Base-by-base conservation (phyloP, 2,888 invertebrate species). In the Rhingia campestris region DNA sequence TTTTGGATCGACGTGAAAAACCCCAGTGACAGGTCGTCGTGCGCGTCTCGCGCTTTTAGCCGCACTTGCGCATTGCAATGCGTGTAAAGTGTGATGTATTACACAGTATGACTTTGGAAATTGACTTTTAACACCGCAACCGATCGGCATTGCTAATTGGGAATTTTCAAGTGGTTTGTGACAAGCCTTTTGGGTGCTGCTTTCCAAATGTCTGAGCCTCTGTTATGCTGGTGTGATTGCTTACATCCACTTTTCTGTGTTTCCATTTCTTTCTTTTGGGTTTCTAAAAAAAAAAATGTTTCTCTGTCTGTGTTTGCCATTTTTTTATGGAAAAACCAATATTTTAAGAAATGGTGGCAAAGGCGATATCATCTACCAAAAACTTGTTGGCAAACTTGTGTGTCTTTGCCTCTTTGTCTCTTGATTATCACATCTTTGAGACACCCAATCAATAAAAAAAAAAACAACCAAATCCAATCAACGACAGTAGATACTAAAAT, bases 381-480 rank as follows among this genome's bases (percentile, higher is more conserved):
- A 81, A 76, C 70, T 70, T 61, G 70, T 81, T 72, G 70, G 64
- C 53, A 53, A 43, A 43, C 49, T 63, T 76, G 51, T 76, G 51
- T 47, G 56, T 54, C 56, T 70, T 45, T 7, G 41, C 66, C 53
- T 69, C 64, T 81, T 81, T 81, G 81, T 76, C 56, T 63, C 72
- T 67, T 77, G 77, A 77, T 77, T 77, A 77, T 77, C 81, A 81
- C 72, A 77, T 56, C 43, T 72, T 72, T 56, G 58, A 67, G 54
- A 70, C 37, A 61, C 35, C 53, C 64, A 39, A 47, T n/a, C 14
- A 22, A 41, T n/a, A 63, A 6, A 59, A 74, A 61, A 35, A 64
- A 66, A 41, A 56, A 53, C 35, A 51, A 51, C 22, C 22, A 22
- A 22, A 22, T 22, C 22, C 22, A 22, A 22, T 22, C 22, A 22